Conservation (phyloP, 2,888 invertebrate species). For the Bellardia bayeri region DNA sequence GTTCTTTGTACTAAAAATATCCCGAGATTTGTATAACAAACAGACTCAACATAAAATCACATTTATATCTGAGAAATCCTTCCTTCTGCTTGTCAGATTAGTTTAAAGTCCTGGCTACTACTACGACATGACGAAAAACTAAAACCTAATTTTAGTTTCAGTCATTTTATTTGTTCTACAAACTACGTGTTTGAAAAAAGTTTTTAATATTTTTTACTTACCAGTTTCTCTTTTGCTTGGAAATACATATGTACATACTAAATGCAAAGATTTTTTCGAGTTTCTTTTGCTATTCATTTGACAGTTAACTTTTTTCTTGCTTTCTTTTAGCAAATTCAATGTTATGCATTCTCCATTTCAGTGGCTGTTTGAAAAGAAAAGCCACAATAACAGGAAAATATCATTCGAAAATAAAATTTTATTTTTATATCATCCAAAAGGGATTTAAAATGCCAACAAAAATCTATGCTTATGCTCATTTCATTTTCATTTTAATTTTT, state of each 20-base stretch:
- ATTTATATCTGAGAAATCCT: neutral
- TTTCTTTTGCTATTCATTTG: constrained; percentile 36
- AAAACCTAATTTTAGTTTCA: constrained; percentile 54
- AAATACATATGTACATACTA: no score
- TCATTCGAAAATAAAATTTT: constrained; percentile 54
- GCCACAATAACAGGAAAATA: constrained; percentile 45
- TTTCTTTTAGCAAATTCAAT: constrained; percentile 12
- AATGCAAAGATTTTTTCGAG: constrained; percentile 11
- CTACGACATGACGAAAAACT: constrained; percentile 36
- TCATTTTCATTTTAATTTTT: neutral
- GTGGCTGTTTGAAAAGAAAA: constrained; percentile 31
- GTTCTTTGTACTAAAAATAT: no score
- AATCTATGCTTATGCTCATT: constrained; percentile 32
- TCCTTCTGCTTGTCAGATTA: constrained; percentile 9
- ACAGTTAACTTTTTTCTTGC: constrained; percentile 44
- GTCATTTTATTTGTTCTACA: constrained; percentile 1
- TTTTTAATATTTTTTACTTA: neutral
- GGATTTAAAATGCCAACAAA: constrained; percentile 34
- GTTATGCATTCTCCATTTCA: constrained; percentile 42
- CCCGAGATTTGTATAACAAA: no score
- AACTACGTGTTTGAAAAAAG: constrained; percentile 55
- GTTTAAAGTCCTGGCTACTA: constrained; percentile 25
- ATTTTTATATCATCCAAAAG: constrained; percentile 62
- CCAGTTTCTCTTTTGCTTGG: neutral
- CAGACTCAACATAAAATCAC: no score